phyloP scores from a whole-genome alignment of 2,113 vertebrate genomes.

The Eurypyga helias region DNA sequence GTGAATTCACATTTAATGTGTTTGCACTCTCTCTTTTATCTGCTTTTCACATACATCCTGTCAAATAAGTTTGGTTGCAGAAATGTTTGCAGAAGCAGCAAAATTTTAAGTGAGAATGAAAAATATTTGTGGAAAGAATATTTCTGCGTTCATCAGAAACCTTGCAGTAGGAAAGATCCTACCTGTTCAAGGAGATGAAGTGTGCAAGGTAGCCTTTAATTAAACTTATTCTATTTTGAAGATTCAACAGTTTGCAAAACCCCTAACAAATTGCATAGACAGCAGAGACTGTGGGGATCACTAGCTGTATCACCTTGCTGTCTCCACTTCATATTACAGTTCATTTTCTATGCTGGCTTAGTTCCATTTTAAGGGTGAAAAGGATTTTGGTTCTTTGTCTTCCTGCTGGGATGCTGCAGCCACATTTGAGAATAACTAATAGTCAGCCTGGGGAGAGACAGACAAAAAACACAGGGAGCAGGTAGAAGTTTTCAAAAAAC shows the following conservation, averaged over 20 bases:
- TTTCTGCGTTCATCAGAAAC: background rate
- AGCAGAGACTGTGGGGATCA: background rate
- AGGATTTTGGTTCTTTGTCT: fast-evolving
- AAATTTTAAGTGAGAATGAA: background rate
- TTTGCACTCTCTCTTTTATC: background rate
- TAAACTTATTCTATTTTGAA: background rate
- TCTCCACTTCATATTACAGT: background rate
- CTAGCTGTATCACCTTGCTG: background rate
- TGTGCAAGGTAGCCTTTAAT: background rate
- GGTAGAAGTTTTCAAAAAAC: background rate
- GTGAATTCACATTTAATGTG: background rate
- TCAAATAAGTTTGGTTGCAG: background rate
- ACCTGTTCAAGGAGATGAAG: background rate
- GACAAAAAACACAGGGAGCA: fast-evolving
- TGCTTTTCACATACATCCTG: background rate
- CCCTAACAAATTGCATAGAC: background rate
- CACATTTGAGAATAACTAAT: background rate
- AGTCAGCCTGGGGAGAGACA: background rate
- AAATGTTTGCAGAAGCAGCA: background rate
- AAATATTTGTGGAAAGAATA: background rate
- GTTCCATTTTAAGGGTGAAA: background rate
- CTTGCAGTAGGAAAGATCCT: background rate
- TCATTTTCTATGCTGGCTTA: background rate
- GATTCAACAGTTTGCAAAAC: background rate
- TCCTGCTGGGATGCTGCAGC: background rate